phyloP scores from a whole-genome alignment of 1,140 invertebrate species.

The Penaeus chinensis region DNA sequence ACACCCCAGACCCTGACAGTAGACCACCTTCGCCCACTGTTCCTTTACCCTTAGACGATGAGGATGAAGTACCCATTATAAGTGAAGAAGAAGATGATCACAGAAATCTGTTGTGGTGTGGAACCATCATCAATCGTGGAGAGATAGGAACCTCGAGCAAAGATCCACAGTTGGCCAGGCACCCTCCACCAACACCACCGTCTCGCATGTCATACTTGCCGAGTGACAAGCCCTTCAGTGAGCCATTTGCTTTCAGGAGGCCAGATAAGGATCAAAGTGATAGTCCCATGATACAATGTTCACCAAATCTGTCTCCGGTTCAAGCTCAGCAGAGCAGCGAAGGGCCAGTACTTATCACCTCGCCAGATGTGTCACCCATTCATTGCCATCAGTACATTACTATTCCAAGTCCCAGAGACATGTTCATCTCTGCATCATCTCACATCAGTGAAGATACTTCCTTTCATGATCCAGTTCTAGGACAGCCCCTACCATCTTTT shows the following conservation, averaged over 20 bases:
- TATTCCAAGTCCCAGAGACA: background rate
- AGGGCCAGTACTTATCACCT: background rate
- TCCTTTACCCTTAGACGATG: constrained; percentile 25
- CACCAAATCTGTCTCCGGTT: constrained; percentile 24
- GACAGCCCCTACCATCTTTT: too few species aligned
- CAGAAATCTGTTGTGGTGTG: constrained; percentile 24
- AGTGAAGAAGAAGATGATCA: constrained; percentile 23
- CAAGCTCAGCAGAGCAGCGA: constrained; percentile 6
- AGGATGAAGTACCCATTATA: constrained; percentile 1
- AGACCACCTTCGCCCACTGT: constrained; percentile 15
- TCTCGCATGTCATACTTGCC: background rate
- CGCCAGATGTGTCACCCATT: constrained; percentile 40
- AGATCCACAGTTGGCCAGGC: background rate
- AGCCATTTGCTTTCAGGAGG: background rate
- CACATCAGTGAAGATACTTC: background rate
- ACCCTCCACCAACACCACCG: background rate
- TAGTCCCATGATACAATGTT: background rate
- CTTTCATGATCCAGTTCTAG: too few species aligned
- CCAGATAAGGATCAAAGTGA: too few species aligned
- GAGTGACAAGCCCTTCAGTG: background rate
- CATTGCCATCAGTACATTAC: background rate
- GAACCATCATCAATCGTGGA: background rate
- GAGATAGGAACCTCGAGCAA: background rate
- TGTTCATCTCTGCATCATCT: background rate
- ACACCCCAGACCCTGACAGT: background rate